phyloP scores from a whole-genome alignment of 1,140 invertebrate genomes.

The Heliconius congener region DNA sequence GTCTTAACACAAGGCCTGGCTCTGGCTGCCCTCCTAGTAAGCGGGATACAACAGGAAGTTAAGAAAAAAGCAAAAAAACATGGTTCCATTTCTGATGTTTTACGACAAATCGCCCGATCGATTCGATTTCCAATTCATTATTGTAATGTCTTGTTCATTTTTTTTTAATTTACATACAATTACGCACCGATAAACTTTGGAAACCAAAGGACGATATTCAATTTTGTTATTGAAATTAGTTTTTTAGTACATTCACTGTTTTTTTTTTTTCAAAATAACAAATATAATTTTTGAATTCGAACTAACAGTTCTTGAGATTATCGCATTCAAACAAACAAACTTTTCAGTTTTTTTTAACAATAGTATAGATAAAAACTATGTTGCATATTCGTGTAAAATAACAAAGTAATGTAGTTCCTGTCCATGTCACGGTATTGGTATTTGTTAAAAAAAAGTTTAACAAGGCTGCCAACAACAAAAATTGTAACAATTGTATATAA shows the following conservation, averaged over 20 bases:
- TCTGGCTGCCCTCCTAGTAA: not conserved
- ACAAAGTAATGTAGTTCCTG: not conserved
- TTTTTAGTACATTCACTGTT: not conserved
- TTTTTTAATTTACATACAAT: not conserved
- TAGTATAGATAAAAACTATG: not conserved
- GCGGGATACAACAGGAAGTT: not conserved
- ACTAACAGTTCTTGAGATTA: too few relatives aligned
- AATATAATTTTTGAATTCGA: too few relatives aligned
- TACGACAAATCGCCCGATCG: constrained; percentile 30
- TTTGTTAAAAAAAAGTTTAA: not conserved
- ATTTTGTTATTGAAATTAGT: not conserved
- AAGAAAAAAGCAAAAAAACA: not conserved
- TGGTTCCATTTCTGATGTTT: constrained; percentile 29
- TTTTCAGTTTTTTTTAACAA: not conserved
- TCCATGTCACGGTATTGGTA: not conserved
- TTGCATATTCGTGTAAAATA: not conserved
- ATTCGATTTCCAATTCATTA: constrained; percentile 27
- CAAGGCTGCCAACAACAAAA: not conserved
- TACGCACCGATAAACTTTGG: not conserved
- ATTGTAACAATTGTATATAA: not conserved
- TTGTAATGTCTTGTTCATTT: constrained; percentile 11
- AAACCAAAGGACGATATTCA: not conserved
- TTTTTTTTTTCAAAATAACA: too few relatives aligned
- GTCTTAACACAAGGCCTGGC: not conserved
- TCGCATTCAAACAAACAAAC: too few relatives aligned